Conservation (phyloP, 2,797 vertebrate species). For the Rousettus madagascariensis region DNA sequence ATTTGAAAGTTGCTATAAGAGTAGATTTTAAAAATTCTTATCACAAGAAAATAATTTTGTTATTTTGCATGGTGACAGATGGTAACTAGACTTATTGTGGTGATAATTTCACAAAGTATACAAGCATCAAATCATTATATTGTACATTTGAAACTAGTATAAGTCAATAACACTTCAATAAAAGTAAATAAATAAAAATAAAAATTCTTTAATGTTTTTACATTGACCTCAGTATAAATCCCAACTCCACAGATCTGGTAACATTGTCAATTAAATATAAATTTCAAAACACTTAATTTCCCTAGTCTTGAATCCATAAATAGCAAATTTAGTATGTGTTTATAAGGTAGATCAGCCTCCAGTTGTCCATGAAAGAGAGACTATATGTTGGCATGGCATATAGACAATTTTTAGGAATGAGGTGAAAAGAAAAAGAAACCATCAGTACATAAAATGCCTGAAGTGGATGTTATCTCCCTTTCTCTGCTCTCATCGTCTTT, state of each 20-base stretch:
- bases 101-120: neutral
- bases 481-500: neutral
- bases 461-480: neutral
- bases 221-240: neutral
- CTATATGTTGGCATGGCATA: neutral
- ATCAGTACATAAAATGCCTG: neutral
- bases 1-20: neutral
- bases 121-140: neutral
- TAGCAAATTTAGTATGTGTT: neutral
- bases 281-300: neutral
- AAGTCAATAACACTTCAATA: neutral
- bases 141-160: neutral
- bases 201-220: neutral
- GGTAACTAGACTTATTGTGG: neutral
- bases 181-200: neutral
- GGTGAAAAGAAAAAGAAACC: neutral
- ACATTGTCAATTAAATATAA: neutral
- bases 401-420: neutral
- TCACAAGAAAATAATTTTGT: neutral
- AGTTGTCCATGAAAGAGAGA: neutral
- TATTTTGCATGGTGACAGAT: neutral
- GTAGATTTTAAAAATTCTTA: neutral
- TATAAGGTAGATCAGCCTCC: neutral
- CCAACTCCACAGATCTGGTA: neutral
- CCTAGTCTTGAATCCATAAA: neutral